phyloP scores from a whole-genome alignment of 2,113 vertebrate genomes.

The Oxyura jamaicensis region DNA sequence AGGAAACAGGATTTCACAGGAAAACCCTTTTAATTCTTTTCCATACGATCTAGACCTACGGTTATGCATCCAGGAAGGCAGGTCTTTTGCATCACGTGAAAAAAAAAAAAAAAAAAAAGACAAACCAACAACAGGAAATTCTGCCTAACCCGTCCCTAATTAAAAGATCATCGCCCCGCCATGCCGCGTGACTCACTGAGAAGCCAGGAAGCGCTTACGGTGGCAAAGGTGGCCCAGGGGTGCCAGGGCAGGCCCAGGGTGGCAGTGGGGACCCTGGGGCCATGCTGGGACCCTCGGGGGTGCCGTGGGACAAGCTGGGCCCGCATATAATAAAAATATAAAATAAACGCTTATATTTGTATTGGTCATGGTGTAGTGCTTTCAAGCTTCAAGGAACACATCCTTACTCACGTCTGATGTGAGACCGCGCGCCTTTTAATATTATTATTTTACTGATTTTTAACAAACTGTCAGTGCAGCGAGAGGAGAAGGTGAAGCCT shows the following conservation, averaged over 20 bases:
- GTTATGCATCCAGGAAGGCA: rapidly evolving
- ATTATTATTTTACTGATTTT: too few species aligned
- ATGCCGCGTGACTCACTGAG: rapidly evolving
- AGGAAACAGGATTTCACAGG: background rate
- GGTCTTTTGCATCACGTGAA: background rate
- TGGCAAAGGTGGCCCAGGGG: background rate
- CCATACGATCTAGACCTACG: rapidly evolving
- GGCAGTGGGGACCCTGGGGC: too few species aligned
- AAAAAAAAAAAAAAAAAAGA: background rate
- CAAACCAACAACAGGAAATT: background rate
- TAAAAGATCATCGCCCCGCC: background rate
- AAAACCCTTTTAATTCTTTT: background rate
- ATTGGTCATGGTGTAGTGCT: rapidly evolving
- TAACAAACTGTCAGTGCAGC: background rate
- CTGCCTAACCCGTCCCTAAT: background rate
- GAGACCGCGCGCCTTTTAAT: background rate
- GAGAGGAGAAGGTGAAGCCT: background rate
- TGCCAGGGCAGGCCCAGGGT: background rate
- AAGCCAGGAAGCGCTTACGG: background rate
- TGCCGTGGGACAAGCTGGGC: too few species aligned
- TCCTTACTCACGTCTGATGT: rapidly evolving
- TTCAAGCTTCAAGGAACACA: rapidly evolving
- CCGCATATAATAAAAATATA: too few species aligned
- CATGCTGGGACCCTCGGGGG: too few species aligned
- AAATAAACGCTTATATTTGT: too few species aligned